A percentile compares a stretch with the other conserved stretches of the same genome.
Evolutionary conservation across 1,140 invertebrate genomes (phyloP).

Genomic region (Eulimnadia texana): DNA sequence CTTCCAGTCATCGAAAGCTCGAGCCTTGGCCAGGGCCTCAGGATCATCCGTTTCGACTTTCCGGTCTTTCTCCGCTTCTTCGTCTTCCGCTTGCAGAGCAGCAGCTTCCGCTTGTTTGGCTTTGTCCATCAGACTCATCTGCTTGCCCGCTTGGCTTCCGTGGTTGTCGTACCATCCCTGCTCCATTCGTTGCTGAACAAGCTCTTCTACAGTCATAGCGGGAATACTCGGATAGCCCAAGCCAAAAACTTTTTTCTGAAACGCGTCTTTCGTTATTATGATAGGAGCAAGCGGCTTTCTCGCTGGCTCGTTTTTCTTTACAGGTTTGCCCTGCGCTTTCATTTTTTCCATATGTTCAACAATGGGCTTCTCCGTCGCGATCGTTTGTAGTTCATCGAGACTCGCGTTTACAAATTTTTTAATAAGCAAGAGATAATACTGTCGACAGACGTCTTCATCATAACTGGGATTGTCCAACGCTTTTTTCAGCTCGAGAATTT

Average conservation of each 20-base stretch:
- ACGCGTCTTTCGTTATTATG: constrained; percentile 74
- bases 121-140: constrained; percentile 22
- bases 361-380: constrained; percentile 52
- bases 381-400: constrained; percentile 54
- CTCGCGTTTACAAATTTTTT: constrained; percentile 56
- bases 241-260: constrained; percentile 88
- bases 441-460: constrained; percentile 65
- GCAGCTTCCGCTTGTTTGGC: constrained; percentile 23
- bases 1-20: constrained; percentile 80
- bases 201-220: constrained; percentile 83
- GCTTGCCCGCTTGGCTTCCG: constrained; percentile 18
- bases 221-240: constrained; percentile 87
- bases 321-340: constrained; percentile 25
- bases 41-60: constrained; percentile 59
- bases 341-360: constrained; percentile 49
- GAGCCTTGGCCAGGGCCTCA: constrained; percentile 44
- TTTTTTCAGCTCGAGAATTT: constrained; percentile 45
- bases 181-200: constrained; percentile 73
- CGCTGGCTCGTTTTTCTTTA: background rate
- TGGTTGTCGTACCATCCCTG: constrained; percentile 60
- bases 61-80: constrained; percentile 41
- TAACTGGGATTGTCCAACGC: constrained; percentile 24
- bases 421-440: constrained; percentile 66
- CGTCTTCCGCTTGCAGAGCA: constrained; percentile 34
- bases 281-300: constrained; percentile 59